Evolutionary conservation across 53 echinoderm and acorn worm species (phyloP), one percentile per base, ranked within the genome.

Genomic region (Echinometra lucunter): DNA sequence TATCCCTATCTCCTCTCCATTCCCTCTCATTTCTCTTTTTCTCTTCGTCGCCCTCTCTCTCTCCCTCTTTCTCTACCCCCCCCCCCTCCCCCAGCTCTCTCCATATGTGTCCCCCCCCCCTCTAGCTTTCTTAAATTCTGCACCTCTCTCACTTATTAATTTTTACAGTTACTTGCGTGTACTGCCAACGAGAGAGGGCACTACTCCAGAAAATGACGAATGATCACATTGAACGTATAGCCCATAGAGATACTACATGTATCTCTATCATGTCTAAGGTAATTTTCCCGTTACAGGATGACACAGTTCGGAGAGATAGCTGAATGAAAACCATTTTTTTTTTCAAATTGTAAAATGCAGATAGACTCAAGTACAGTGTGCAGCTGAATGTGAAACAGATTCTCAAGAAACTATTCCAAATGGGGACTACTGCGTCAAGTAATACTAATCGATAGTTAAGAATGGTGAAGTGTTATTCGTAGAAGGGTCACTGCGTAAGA

Each of bases 131-230:
- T 32, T 30, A 28, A 11, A 27, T n/a, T 66, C n/a, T 66, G 27
- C 28, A n/a, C 7, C 30, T 9, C 30, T 34, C 11, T 63, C 23
- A 9, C 63, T 78, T 19, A 18, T 12, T 63, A 18, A 63, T 16
- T 63, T 4, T 63, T 1, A 19, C 63, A 13, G 34, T 78, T 78
- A 21, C 38, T 19, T 78, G 78, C 42, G 78, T 23, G 17, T 18
- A 21, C 78, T 78, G 42, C 78, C 6, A 42, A 78, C 78, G 78
- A 78, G 42, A 78, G 78, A 21, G 78, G 78, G 78, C 78, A 78
- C 78, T 78, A 23, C 42, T 21, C 19, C 13, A 72, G 34, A 72
- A 40, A 72, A 4, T 78, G 42, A 17, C 17, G 19, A 78, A 78
- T 23, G 35, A 1, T 38, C 78, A 38, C 42, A 78, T 78, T 78